phyloP scores from a whole-genome alignment of 1,140 invertebrate genomes.

The Doryteuthis pealeii region DNA sequence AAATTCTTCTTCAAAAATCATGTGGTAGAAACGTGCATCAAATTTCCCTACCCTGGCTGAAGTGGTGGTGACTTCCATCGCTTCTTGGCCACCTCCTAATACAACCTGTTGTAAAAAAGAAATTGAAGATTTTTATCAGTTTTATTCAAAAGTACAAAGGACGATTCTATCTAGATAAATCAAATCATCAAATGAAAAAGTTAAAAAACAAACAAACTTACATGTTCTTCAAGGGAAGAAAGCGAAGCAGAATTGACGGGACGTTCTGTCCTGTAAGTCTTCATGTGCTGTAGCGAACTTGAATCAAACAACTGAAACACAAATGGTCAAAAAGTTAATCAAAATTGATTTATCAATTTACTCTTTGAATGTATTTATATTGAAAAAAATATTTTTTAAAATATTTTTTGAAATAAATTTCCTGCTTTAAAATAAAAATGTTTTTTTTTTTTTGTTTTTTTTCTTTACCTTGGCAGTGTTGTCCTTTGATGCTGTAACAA shows the following conservation, averaged over 20 bases:
- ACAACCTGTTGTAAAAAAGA: constrained; percentile 72
- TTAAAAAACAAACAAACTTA: constrained; percentile 56
- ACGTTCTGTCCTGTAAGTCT: constrained; percentile 94
- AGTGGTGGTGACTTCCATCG: constrained; percentile 98
- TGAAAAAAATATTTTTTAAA: too few relatives aligned
- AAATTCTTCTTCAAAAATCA: constrained; percentile 99
- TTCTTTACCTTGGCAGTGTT: constrained; percentile 82
- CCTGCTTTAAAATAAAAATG: too few relatives aligned
- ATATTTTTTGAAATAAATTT: too few relatives aligned
- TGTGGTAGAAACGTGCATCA: constrained; percentile 96
- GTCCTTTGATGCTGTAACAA: constrained; percentile 95
- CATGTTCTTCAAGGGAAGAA: constrained; percentile 91
- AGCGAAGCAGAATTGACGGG: constrained; percentile 96
- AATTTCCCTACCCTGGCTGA: constrained; percentile 95
- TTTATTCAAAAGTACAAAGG: constrained; percentile 7
- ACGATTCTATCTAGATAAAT: too few relatives aligned
- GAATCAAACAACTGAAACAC: constrained; percentile 77
- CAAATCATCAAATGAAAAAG: too few relatives aligned
- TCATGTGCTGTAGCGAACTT: constrained; percentile 79
- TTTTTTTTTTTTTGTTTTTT: too few relatives aligned
- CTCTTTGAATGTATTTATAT: too few relatives aligned
- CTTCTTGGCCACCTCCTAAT: constrained; percentile 96
- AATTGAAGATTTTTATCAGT: constrained; percentile 3
- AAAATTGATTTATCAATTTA: too few relatives aligned
- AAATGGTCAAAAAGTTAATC: too few relatives aligned